Conservation (phyloP, 1,140 invertebrate genomes). For the Trichomalopsis sarcophagae region DNA sequence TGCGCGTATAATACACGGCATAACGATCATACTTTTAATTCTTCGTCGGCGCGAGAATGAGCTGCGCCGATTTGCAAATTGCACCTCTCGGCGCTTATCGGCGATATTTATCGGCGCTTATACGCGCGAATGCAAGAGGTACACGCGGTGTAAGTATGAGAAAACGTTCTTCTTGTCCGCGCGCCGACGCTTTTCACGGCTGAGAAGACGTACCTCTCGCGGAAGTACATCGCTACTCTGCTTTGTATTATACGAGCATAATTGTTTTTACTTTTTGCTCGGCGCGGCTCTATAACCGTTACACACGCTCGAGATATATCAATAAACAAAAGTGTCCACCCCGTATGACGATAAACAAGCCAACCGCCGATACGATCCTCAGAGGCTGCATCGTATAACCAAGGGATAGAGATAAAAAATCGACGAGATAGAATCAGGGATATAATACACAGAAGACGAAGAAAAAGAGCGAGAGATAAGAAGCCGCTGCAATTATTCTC, state of each 20-base stretch:
- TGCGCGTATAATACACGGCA: too few species aligned
- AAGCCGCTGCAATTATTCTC: slow-evolving; percentile 26
- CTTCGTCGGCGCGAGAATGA: neutral
- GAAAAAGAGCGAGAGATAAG: neutral
- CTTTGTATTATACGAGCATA: neutral
- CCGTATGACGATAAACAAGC: too few species aligned
- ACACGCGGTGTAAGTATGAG: too few species aligned
- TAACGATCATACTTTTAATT: neutral
- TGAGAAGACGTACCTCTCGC: neutral
- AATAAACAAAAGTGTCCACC: neutral
- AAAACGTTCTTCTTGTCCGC: neutral
- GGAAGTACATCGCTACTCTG: neutral
- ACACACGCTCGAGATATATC: neutral
- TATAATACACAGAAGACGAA: neutral
- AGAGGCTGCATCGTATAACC: neutral
- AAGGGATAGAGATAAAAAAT: neutral
- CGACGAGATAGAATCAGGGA: neutral
- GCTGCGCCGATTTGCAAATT: neutral
- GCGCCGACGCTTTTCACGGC: neutral
- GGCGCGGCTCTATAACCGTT: neutral
- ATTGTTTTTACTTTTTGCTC: neutral
- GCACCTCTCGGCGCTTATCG: neutral
- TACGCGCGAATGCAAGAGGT: too few species aligned
- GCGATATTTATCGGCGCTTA: neutral
- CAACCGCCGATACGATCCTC: neutral